These are phyloP conservation scores for Yoshiicerus persimilis DNA, from an alignment of 1,140 invertebrate species.

Conservation along the genomic window DNA sequence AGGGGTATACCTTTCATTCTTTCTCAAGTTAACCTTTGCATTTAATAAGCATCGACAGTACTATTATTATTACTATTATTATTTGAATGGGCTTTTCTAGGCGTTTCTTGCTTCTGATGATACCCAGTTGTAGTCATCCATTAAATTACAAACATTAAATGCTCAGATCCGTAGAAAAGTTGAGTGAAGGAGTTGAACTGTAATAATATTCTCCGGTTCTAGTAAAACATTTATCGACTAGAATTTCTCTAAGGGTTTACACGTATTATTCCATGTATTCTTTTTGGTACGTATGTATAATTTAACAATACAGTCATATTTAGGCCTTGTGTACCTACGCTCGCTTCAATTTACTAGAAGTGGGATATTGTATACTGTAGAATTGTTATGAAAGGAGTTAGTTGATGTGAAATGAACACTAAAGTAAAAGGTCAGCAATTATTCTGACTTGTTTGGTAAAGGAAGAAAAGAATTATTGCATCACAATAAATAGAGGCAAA, in stretches of 20 bases:
- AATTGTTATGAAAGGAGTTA: not conserved
- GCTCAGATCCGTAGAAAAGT: not conserved
- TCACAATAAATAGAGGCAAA: conserved; percentile 6
- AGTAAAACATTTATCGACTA: not conserved
- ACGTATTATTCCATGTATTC: too few species aligned
- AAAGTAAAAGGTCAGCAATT: not conserved
- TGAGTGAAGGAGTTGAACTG: not conserved
- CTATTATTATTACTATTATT: conserved; percentile 19
- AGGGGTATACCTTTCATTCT: not conserved
- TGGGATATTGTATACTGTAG: not conserved
- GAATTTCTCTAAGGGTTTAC: not conserved
- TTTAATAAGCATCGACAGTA: conserved; percentile 1
- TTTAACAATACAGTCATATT: not conserved
- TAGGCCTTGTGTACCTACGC: not conserved
- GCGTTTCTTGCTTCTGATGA: conserved; percentile 21
- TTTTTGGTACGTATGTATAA: not conserved
- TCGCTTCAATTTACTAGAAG: too few species aligned
- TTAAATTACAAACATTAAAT: conserved; percentile 18
- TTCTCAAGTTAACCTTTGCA: not conserved
- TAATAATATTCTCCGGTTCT: not conserved
- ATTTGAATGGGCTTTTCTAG: conserved; percentile 5
- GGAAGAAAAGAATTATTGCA: conserved; percentile 14
- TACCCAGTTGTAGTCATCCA: not conserved
- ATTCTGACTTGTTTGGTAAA: not conserved
- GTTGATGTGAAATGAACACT: not conserved